Conservation (phyloP, 2,113 vertebrate genomes). For the Siniperca knerii region DNA sequence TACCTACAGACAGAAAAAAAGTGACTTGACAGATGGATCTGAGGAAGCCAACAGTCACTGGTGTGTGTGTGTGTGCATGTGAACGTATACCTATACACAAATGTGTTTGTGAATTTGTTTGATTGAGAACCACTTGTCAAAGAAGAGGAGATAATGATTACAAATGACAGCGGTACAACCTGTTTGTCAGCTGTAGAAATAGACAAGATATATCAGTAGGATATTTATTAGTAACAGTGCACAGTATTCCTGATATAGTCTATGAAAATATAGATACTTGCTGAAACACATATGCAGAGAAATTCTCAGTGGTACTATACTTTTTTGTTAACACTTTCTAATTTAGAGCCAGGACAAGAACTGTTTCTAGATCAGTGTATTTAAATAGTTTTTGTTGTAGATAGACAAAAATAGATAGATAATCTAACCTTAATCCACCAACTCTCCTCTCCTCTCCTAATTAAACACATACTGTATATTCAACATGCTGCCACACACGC, state of each 20-base stretch:
- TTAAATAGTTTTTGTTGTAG: neutral
- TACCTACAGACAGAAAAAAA: constrained; percentile 45
- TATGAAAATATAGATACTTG: neutral
- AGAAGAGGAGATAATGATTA: constrained; percentile 14
- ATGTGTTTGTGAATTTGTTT: constrained; percentile 20
- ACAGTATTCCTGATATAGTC: too few species aligned
- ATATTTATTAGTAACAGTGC: neutral
- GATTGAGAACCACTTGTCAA: constrained; percentile 38
- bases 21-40: constrained; percentile 36
- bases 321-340: neutral
- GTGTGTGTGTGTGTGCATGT: neutral
- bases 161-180: constrained; percentile 18
- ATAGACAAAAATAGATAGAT: neutral
- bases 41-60: neutral
- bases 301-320: neutral
- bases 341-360: neutral
- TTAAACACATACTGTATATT: constrained; percentile 18
- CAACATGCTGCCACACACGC: constrained; percentile 6
- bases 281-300: neutral
- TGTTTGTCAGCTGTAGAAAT: constrained; percentile 21
- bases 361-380: neutral
- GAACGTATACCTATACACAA: neutral
- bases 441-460: neutral
- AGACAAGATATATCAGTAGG: neutral
- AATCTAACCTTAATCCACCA: neutral